Base-by-base conservation (phyloP, 2,888 invertebrate genomes). In the Pterobdella sp. region DNA sequence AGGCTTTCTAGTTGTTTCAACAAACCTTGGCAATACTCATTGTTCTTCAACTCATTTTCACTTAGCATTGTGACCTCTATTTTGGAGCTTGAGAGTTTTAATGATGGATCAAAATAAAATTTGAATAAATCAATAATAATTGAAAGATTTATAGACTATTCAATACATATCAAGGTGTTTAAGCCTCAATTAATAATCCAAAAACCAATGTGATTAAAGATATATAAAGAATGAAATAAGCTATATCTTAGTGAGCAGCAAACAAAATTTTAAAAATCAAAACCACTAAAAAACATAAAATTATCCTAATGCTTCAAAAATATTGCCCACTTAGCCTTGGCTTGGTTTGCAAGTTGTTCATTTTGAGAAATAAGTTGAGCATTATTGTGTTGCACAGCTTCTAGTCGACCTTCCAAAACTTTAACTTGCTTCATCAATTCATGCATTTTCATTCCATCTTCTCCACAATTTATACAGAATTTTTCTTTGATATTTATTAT, bases 1-100 rank as follows among this genome's bases (percentile, higher is more conserved):
- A 83, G 76, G 26, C 78, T 79, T 65, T 82, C 80, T 29, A 82
- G 74, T 72, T 83, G 81, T 26, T 78, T 77, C 29, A 78, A 76
- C 42, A 81, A 73, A 29, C 77, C 77, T 70, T 81, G 78, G 60
- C 60, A 56, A 26, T 56, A 56, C 14, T 56, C 60, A 18, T 22
- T 56, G 14, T 7, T 26, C 60, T 56, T 7, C 60, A 56, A 56
- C 4, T 22, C 60, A 26, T 56, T 26, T 26, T 3, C 26, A 26
- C 60, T 56, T 22, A 56, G 26, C 10, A 22, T 14, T 14, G 49
- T 42, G 22, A 22, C 7, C 10, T 42, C 49, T 14, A 22, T 42
- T 22, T 22, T 42, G 49, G 10, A 42, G 49, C 49, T 42, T 7
- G 49, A 14, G 49, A 22, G n/a, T n/a, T n/a, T n/a, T n/a, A n/a